These are phyloP conservation scores for Indicator maculatus DNA, from an alignment of 2,113 vertebrate species.

Conservation along the genomic window DNA sequence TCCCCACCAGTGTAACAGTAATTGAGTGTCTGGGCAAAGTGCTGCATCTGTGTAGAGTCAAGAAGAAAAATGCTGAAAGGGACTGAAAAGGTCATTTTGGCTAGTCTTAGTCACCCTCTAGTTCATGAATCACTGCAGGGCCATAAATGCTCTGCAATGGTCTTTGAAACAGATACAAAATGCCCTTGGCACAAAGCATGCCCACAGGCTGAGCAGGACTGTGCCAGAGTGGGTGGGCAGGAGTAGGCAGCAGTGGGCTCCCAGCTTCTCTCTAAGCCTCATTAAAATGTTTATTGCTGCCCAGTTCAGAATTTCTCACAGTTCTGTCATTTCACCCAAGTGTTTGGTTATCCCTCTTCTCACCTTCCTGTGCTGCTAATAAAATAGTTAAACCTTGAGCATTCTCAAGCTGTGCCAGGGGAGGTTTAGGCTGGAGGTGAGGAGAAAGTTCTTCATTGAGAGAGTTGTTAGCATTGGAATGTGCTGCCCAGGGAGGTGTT, in stretches of 20 bases:
- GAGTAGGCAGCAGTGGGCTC: background rate
- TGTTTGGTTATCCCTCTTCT: background rate
- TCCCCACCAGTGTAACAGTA: background rate
- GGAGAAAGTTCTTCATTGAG: too few species aligned
- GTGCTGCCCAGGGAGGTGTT: too few species aligned
- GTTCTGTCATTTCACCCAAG: background rate
- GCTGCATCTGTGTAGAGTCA: background rate
- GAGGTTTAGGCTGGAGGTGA: too few species aligned
- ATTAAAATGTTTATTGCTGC: background rate
- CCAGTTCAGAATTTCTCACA: background rate
- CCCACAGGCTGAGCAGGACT: background rate
- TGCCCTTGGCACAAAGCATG: background rate
- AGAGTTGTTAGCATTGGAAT: too few species aligned
- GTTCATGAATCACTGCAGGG: background rate
- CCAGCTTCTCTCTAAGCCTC: background rate
- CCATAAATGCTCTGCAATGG: background rate
- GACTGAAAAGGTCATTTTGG: background rate
- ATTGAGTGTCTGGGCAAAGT: background rate
- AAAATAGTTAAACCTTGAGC: background rate
- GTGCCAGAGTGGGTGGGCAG: background rate
- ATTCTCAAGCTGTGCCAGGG: background rate
- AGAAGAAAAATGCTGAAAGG: background rate
- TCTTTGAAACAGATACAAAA: background rate
- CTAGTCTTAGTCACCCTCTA: background rate
- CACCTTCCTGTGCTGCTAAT: background rate